Conservation (phyloP, 2,113 vertebrate genomes). For the Scomber scombrus region DNA sequence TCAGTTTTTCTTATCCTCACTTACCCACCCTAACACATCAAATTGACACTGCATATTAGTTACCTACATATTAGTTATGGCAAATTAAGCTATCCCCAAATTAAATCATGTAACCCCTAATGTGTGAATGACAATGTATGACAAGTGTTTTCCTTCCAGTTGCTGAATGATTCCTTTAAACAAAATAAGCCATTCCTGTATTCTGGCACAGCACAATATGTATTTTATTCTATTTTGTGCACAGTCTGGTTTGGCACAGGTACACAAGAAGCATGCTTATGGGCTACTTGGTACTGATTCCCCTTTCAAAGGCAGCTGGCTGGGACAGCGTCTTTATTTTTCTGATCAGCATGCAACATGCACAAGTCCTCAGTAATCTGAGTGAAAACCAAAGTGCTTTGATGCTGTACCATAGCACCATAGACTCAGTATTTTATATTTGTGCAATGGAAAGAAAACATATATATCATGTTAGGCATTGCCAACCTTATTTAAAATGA, state of each 20-base stretch:
- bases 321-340: slow-evolving; percentile 47
- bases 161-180: slow-evolving; percentile 39
- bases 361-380: slow-evolving; percentile 58
- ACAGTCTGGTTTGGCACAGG: slow-evolving; percentile 41
- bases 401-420: slow-evolving; percentile 31
- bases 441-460: slow-evolving; percentile 4
- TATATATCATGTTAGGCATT: not conserved
- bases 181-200: slow-evolving; percentile 45
- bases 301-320: slow-evolving; percentile 58
- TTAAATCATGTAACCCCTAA: not conserved
- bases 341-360: slow-evolving; percentile 32
- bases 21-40: not conserved
- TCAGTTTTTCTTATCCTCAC: not conserved
- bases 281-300: slow-evolving; percentile 25
- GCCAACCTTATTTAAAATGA: not conserved
- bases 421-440: not conserved
- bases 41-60: not conserved
- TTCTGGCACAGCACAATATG: slow-evolving; percentile 59
- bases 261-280: slow-evolving; percentile 35
- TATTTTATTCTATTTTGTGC: slow-evolving; percentile 43
- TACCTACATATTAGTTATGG: slow-evolving; percentile 5
- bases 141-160: not conserved
- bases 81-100: not conserved
- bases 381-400: slow-evolving; percentile 71
- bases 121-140: slow-evolving; percentile 22